Evolutionary conservation across 2,888 invertebrate genomes (phyloP), one percentile per base, ranked within the genome.

Genomic region (Drosophila kokeensis): DNA sequence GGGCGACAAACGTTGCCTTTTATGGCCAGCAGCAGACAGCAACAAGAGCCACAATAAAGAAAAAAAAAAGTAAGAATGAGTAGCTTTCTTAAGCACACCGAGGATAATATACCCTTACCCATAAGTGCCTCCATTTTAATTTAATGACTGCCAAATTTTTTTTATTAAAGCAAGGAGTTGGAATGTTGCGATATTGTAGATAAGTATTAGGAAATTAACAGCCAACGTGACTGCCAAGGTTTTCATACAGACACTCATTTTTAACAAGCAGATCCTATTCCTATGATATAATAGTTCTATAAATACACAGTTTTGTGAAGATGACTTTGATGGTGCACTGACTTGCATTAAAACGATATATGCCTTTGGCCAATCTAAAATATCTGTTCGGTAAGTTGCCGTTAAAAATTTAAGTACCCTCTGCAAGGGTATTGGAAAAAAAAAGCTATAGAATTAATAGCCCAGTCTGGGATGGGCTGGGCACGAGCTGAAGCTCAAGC

Each of bases 1-100:
- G 75, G 80, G 85, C 85, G 89, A 85, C 85, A 85, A 85, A 85
- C 89, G 76, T 85, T 80, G 87, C 89, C 85, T 85, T 88, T 85
- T 85, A 78, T 78, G 83, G 89, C 76, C 59, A 60, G 62, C 76
- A 72, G 69, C 75, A 63, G 64, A 69, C 60, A 65, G 55, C 63
- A 50, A n/a, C 8, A 60, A 54, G 32, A 30, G 50, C 50, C 63
- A 72, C 48, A 63, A 52, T 48, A 60, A 67, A 48, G 57, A 50
- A 24, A 54, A 72, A 57, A 24, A 64, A 48, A 54, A 55, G 62
- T 45, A 73, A 67, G 21, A 58, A 58, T 18, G 15, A 30, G 10
- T 15, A 21, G 29, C 21, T 57, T 8, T 27, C 7, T n/a, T 13
- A 11, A 13, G n/a, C 2, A 55, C 18, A 27, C 38, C 57, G 57